Percentiles rank a stretch among this genome's conserved stretches.
Conservation (phyloP, 2,888 invertebrate species). For the Bombylius discolor region DNA sequence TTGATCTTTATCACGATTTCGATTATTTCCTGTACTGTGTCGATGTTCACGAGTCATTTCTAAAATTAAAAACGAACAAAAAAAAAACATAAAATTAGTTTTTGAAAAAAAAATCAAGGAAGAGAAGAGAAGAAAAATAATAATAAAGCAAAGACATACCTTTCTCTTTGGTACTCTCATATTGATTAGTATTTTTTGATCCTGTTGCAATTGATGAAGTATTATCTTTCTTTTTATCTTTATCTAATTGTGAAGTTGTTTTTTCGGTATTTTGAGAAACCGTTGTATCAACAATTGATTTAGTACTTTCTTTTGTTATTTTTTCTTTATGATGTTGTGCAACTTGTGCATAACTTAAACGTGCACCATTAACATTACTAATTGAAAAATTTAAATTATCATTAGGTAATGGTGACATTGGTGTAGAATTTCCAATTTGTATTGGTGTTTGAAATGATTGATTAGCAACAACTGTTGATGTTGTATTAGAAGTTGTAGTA, state of each 20-base stretch:
- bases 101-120: too few species aligned
- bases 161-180: conserved; percentile 30
- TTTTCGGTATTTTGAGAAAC: conserved; percentile 9
- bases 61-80: background rate
- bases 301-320: conserved; percentile 20
- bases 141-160: conserved; percentile 20
- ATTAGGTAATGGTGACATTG: conserved; percentile 5
- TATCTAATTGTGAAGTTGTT: conserved; percentile 6
- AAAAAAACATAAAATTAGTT: background rate
- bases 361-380: conserved; percentile 19
- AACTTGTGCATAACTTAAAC: conserved; percentile 53
- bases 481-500: conserved; percentile 4
- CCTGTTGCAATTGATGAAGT: conserved; percentile 12
- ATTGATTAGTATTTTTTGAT: conserved; percentile 8
- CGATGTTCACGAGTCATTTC: conserved; percentile 12
- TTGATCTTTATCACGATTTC: conserved; percentile 13
- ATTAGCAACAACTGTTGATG: background rate
- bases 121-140: too few species aligned
- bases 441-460: conserved; percentile 14
- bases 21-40: conserved; percentile 22
- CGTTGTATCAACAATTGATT: conserved; percentile 7
- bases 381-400: conserved; percentile 3
- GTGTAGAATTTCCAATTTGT: conserved; percentile 21
- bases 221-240: conserved; percentile 16
- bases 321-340: conserved; percentile 49